Percentiles rank a stretch among this genome's conserved stretches.
phyloP scores from a whole-genome alignment of 2,888 invertebrate species.

The Diaprepes abbreviatus region DNA sequence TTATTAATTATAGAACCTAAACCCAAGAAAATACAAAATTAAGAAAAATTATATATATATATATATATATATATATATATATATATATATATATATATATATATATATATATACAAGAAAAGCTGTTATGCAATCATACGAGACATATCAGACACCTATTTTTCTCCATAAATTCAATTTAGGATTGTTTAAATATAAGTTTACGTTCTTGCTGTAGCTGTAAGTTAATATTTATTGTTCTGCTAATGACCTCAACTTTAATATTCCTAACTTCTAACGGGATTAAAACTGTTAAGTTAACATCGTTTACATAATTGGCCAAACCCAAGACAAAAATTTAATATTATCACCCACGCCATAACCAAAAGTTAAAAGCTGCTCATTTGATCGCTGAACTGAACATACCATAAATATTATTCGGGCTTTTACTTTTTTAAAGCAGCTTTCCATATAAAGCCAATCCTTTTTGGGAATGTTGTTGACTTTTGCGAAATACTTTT shows the following conservation, averaged over 20 bases:
- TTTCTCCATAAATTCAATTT: too few species aligned
- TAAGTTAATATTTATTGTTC: too few species aligned
- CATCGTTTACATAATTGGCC: background rate
- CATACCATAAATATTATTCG: slow-evolving; percentile 5
- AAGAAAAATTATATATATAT: too few species aligned
- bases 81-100: too few species aligned
- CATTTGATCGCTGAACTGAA: background rate
- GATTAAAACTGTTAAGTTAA: background rate
- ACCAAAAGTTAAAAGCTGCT: slow-evolving; percentile 3
- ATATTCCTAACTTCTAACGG: background rate
- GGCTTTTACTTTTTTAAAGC: slow-evolving; percentile 46
- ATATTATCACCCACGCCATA: background rate
- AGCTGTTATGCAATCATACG: too few species aligned
- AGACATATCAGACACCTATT: too few species aligned
- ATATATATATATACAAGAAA: too few species aligned
- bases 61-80: too few species aligned
- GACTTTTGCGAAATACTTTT: slow-evolving; percentile 26
- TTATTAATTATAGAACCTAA: too few species aligned
- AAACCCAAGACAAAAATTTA: background rate
- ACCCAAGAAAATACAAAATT: too few species aligned
- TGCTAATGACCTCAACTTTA: background rate
- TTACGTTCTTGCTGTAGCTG: too few species aligned
- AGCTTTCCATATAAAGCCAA: slow-evolving; percentile 27
- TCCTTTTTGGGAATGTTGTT: slow-evolving; percentile 35
- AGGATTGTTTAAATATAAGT: too few species aligned